Base-by-base conservation (phyloP, 2,888 invertebrate genomes). In the Andrena fulva region DNA sequence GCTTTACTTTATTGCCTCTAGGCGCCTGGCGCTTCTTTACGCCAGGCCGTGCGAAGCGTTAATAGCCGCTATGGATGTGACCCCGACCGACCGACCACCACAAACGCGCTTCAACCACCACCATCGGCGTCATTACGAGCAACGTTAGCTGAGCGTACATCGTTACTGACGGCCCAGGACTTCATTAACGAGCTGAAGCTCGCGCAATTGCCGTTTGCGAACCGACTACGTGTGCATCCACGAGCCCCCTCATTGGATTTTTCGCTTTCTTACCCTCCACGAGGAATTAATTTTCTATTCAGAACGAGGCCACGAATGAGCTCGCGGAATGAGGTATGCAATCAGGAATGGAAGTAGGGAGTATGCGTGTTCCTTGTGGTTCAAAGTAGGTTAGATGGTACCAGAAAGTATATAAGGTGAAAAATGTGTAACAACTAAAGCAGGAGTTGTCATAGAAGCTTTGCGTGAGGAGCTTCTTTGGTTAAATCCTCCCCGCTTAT, bases 1-100 rank as follows among this genome's bases (percentile, higher is more conserved):
- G 71, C 78, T 85, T 86, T 82, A 81, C 87, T 91, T 91, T 91
- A 91, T 91, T 88, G 88, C 90, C 89, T 87, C 87, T 83, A 87
- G 89, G 89, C 90, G 89, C 85, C 89, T 48, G 87, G 82, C 90
- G 90, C 85, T 88, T 90, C 90, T 90, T 90, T 89, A 85, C 86
- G 74, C 79, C 85, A 70, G 35, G 20, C 56, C 76, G 80, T 82
- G 85, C 70, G 74, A 89, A 91, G 87, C 90, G 91, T 91, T 81
- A 80, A 81, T 81, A 80, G 80, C 72, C 66, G 12, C 56, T 71
- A 56, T 66, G 75, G 77, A 81, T 62, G 75, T 72, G 69, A 67
- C 60, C 80, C 56, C 50, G 50, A n/a, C 56, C 10, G 24, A 64
- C 70, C 16, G 63, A 24, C 63, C 6, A 56, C 16, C 31, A 42